These are phyloP conservation scores for Seladonia tumulorum DNA, from an alignment of 2,888 invertebrate species.

Conservation along the genomic window DNA sequence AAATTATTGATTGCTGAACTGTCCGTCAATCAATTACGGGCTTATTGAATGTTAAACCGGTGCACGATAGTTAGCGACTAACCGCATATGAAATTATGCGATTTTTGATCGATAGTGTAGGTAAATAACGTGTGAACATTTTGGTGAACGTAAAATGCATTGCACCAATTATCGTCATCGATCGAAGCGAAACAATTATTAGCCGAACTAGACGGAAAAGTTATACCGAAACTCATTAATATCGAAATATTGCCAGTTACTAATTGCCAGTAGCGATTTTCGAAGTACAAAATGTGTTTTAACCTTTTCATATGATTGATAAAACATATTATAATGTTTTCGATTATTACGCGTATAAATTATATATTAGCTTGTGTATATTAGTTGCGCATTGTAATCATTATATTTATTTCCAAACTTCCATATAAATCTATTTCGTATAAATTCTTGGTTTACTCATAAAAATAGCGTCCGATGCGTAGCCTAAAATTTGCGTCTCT, in stretches of 20 bases:
- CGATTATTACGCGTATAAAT: too few relatives aligned
- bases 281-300: too few relatives aligned
- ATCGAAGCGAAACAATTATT: not conserved
- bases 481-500: not conserved
- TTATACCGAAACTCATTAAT: not conserved
- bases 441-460: not conserved
- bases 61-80: constrained; percentile 13
- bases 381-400: too few relatives aligned
- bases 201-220: not conserved
- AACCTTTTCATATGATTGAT: too few relatives aligned
- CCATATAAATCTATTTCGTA: too few relatives aligned
- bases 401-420: too few relatives aligned
- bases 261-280: not conserved
- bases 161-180: not conserved
- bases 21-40: constrained; percentile 29
- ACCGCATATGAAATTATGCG: constrained; percentile 20
- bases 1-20: constrained; percentile 40
- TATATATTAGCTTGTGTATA: too few relatives aligned
- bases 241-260: not conserved
- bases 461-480: not conserved
- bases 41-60: constrained; percentile 31
- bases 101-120: not conserved
- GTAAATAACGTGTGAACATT: constrained; percentile 6
- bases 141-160: not conserved
- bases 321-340: too few relatives aligned